A percentile compares a stretch with the other conserved stretches of the same genome.
phyloP scores from a whole-genome alignment of 2,888 invertebrate species.

The Dascillus cervinus region DNA sequence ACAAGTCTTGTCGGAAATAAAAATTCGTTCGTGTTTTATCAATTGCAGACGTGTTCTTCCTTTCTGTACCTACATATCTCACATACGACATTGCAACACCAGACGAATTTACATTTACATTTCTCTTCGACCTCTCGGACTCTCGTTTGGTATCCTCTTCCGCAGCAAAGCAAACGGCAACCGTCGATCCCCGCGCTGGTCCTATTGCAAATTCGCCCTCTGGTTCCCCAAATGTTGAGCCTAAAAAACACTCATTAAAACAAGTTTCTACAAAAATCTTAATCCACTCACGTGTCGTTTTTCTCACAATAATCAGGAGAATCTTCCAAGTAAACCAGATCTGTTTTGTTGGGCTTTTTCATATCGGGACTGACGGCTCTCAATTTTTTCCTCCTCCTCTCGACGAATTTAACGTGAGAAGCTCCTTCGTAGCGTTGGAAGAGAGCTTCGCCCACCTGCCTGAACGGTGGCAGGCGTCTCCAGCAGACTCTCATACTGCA shows the following conservation, averaged over 20 bases:
- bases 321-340: constrained; percentile 81
- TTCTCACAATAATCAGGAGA: constrained; percentile 88
- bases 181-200: constrained; percentile 82
- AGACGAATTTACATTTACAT: constrained; percentile 83
- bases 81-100: constrained; percentile 87
- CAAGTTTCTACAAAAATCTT: background rate
- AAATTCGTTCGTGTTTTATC: no score
- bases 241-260: constrained; percentile 45
- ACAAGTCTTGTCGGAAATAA: no score
- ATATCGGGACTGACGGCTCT: constrained; percentile 67
- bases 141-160: constrained; percentile 78
- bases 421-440: constrained; percentile 81
- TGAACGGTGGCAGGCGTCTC: constrained; percentile 72
- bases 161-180: constrained; percentile 80
- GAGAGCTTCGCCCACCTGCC: constrained; percentile 69
- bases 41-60: constrained; percentile 84
- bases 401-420: constrained; percentile 69
- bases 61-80: constrained; percentile 70
- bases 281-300: constrained; percentile 64
- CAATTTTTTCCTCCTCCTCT: constrained; percentile 57
- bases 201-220: constrained; percentile 74
- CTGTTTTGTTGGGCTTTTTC: constrained; percentile 84
- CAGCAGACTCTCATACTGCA: constrained; percentile 88
- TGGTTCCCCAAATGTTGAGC: constrained; percentile 73
- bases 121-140: constrained; percentile 77